These are phyloP conservation scores for Rotaria magnacalcarata DNA, from an alignment of 2,888 invertebrate species.

Conservation along the genomic window DNA sequence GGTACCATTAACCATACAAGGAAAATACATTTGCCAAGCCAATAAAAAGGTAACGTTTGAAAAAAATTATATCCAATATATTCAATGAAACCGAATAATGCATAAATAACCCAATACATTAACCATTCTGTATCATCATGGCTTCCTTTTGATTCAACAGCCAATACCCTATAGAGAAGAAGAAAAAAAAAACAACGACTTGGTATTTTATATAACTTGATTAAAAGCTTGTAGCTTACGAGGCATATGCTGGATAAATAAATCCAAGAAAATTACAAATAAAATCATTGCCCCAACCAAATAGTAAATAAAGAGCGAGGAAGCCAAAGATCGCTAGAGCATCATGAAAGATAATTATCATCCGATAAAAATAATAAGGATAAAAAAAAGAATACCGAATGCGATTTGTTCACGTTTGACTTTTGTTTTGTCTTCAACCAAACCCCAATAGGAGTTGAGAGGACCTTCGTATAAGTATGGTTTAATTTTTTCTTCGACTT, in stretches of 20 bases:
- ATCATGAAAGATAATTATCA: neutral
- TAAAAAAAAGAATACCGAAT: neutral
- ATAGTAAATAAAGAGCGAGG: constrained; percentile 38
- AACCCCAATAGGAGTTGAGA: neutral
- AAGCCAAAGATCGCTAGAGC: constrained; percentile 40
- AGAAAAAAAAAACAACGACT: constrained; percentile 37
- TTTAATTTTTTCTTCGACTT: neutral
- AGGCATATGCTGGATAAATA: constrained; percentile 47
- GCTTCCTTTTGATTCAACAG: constrained; percentile 62
- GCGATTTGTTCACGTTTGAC: constrained; percentile 14
- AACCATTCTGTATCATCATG: constrained; percentile 85
- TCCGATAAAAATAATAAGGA: neutral
- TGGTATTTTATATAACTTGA: neutral
- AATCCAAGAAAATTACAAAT: constrained; percentile 45
- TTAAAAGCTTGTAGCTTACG: constrained; percentile 35
- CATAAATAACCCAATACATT: constrained; percentile 96
- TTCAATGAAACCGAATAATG: constrained; percentile 84
- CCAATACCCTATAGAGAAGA: constrained; percentile 60
- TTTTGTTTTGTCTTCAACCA: neutral
- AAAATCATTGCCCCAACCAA: constrained; percentile 45
- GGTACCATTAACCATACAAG: constrained; percentile 62
- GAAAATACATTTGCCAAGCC: constrained; percentile 71
- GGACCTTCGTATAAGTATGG: neutral
- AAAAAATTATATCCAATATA: constrained; percentile 83
- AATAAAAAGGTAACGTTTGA: constrained; percentile 86